Percentiles rank a stretch among this genome's conserved stretches.
Evolutionary conservation across 2,888 invertebrate species (phyloP).

Genomic region (Frankliniella fusca): DNA sequence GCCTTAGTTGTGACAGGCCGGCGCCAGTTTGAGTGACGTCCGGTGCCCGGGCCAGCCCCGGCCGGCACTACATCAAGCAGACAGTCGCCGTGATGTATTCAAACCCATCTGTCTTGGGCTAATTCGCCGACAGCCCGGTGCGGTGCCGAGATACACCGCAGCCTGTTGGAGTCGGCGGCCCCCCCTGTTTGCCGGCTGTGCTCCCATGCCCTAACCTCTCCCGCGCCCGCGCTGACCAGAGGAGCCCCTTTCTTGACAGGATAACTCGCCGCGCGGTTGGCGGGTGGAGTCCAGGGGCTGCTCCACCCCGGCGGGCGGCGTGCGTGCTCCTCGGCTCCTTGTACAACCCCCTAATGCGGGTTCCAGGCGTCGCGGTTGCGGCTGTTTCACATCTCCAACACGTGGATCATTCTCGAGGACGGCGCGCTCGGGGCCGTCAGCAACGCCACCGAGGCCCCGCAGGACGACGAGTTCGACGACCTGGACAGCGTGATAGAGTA

Average conservation of each 20-base stretch:
- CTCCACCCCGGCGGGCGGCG: no score
- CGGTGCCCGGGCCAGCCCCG: no score
- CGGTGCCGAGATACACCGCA: not conserved
- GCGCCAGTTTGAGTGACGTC: no score
- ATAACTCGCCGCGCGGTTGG: no score
- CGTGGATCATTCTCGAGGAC: conserved; percentile 1
- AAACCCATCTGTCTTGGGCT: not conserved
- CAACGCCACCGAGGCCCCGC: not conserved
- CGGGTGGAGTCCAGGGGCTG: no score
- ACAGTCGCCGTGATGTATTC: not conserved
- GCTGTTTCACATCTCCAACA: conserved; percentile 4
- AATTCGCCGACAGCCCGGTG: not conserved
- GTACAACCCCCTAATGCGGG: not conserved
- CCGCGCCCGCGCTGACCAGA: no score
- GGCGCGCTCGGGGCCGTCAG: not conserved
- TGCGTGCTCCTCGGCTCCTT: no score
- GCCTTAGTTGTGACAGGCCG: no score
- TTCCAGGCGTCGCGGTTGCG: not conserved
- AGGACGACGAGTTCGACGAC: not conserved
- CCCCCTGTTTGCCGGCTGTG: not conserved
- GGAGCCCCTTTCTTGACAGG: no score
- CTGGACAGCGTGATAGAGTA: not conserved
- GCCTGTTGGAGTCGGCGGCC: not conserved
- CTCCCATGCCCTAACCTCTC: no score
- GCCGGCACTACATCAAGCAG: not conserved